A percentile compares a stretch with the other conserved stretches of the same genome.
These are phyloP conservation scores for Steromphala cineraria DNA, from an alignment of 2,888 invertebrate species.

Conservation along the genomic window DNA sequence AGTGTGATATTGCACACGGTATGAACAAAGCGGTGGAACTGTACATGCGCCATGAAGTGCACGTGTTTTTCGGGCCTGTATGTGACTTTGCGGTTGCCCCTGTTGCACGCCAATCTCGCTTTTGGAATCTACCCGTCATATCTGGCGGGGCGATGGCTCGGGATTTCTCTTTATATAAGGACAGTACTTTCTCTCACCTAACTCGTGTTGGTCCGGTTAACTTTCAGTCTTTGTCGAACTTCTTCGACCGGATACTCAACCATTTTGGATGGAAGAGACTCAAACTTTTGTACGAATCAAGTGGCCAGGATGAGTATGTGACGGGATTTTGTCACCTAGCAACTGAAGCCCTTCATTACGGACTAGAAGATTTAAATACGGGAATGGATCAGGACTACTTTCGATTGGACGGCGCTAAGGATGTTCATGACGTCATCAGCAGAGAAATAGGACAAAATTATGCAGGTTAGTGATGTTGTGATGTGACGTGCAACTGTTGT, in stretches of 20 bases:
- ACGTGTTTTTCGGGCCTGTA: conserved; percentile 68
- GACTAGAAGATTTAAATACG: conserved; percentile 2
- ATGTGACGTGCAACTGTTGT: not conserved
- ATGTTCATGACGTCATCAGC: conserved; percentile 33
- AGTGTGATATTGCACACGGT: conserved; percentile 53
- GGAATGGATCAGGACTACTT: conserved; percentile 43
- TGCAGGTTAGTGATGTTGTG: conserved; percentile 43
- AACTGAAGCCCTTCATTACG: conserved; percentile 84
- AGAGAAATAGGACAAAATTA: conserved; percentile 46
- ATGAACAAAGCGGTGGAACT: conserved; percentile 62
- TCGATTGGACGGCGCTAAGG: conserved; percentile 27
- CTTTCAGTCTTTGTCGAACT: conserved; percentile 43
- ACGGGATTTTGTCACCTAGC: conserved; percentile 85
- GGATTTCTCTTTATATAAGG: conserved; percentile 51
- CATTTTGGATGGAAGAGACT: conserved; percentile 31
- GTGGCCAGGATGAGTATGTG: conserved; percentile 82
- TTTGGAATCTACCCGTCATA: conserved; percentile 93
- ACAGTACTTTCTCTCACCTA: conserved; percentile 83
- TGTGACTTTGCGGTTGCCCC: conserved; percentile 85
- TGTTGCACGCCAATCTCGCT: conserved; percentile 82
- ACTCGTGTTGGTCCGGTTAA: conserved; percentile 76
- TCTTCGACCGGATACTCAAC: conserved; percentile 24
- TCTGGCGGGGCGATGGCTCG: conserved; percentile 77
- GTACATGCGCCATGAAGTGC: conserved; percentile 48
- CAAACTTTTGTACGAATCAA: conserved; percentile 84